Conservation (phyloP, 2,113 vertebrate species). For the Desmodus rotundus region DNA sequence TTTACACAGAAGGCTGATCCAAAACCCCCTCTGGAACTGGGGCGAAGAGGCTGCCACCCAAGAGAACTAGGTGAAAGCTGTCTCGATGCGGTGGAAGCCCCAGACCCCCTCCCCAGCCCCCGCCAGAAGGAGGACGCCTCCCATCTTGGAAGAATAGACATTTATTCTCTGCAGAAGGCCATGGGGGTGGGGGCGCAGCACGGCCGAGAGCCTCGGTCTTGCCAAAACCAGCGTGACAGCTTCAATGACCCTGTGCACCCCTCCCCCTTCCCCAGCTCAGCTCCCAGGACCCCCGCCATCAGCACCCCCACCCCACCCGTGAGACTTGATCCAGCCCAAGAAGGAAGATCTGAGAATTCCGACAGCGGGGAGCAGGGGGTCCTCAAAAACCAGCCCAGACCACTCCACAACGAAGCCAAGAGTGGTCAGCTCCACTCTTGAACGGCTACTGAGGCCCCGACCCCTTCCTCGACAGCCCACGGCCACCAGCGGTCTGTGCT, state of each 20-base stretch:
- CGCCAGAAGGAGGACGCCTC: neutral
- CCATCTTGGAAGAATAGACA: neutral
- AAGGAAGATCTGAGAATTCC: neutral
- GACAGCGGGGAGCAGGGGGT: no score
- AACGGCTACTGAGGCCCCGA: neutral
- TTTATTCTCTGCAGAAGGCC: neutral
- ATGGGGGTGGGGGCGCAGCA: no score
- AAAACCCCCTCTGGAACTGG: no score
- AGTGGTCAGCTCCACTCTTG: neutral
- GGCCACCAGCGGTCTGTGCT: neutral
- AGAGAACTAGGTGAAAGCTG: no score
- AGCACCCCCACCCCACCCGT: neutral
- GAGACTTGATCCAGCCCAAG: neutral
- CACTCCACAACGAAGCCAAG: accelerated
- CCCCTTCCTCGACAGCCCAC: accelerated
- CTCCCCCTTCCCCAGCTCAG: neutral
- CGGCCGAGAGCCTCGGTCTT: neutral
- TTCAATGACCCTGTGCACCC: neutral
- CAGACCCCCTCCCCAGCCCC: no score
- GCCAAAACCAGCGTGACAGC: neutral
- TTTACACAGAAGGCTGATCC: neutral
- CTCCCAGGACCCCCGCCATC: neutral
- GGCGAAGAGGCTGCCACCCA: no score
- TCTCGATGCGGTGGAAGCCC: neutral
- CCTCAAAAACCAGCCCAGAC: neutral